Evolutionary conservation across 2,797 vertebrate species (phyloP), one percentile per base, ranked within the genome.

Genomic region (Ptychobarbus kaznakovi): DNA sequence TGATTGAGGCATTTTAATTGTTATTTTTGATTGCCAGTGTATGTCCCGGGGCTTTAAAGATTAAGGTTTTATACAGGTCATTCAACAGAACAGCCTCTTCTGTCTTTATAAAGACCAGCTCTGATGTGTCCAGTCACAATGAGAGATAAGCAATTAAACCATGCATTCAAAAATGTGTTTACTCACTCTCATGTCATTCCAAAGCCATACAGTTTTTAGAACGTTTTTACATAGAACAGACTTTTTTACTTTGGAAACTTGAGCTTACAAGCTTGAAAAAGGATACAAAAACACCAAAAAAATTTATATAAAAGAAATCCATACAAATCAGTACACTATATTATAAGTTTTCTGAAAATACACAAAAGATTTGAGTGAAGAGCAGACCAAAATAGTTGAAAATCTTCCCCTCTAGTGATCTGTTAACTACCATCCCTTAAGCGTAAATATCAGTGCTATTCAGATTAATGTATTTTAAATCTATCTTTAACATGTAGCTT

Each of bases 31-130:
- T 75, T 56, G 15, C 53, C 28, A 49, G 56, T 40, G 61, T 40
- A 76, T 35, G 46, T 51, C 32, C 61, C 28, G 15, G 28, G 15
- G 49, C 58, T 32, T 75, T 66, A 51, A 75, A 40, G 61, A 84
- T 83, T n/a, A 63, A 61, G 89, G 61, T 70, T 66, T 86, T 80
- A 77, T 46, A 63, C 86, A 70, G 61, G 44, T 74, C 82, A 81
- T 87, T 87, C 84, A 81, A 76, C 78, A 81, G 78, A 81, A 77
- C 56, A 76, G 49, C 49, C 63, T 46, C 70, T 65, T 87, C 73
- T 78, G 51, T 84, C 78, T 76, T 49, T 58, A 65, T 89, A 88
- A 86, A 90, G 70, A 88, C 72, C 61, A 80, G 16, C 49, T 69
- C 18, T 61, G 65, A 82, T 22, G 20, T 77, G 53, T 61, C 35